Conservation (phyloP, 35 echinoderm and acorn worm genomes). For the Anneissia japonica region DNA sequence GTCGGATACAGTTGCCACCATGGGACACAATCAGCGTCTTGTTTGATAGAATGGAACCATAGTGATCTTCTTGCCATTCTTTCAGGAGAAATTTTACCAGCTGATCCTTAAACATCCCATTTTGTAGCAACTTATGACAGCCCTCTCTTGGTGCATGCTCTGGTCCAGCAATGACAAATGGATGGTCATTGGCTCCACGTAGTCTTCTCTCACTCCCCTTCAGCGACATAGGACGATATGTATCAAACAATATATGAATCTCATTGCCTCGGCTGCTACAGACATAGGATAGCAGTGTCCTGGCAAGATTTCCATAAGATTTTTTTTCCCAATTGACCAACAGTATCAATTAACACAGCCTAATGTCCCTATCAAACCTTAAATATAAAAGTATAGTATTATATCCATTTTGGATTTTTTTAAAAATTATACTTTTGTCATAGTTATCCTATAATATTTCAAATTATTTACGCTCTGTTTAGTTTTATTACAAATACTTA, state of each 20-base stretch:
- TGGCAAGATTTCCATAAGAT: background rate
- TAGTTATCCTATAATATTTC: no score
- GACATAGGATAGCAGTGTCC: background rate
- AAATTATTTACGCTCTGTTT: no score
- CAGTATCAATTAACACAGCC: no score
- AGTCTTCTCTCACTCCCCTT: constrained; percentile 47
- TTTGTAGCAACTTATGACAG: constrained; percentile 17
- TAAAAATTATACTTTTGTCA: no score
- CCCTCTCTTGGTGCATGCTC: constrained; percentile 37
- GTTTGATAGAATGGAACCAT: constrained; percentile 32
- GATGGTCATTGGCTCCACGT: constrained; percentile 28
- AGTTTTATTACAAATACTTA: no score
- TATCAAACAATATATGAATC: constrained; percentile 45
- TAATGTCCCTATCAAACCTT: no score
- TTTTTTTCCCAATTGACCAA: background rate
- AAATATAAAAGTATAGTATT: no score
- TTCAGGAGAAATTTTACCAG: constrained; percentile 41
- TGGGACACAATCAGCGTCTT: constrained; percentile 33
- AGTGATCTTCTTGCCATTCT: constrained; percentile 48
- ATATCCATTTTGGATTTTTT: no score
- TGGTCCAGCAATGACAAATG: constrained; percentile 37
- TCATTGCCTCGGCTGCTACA: constrained; percentile 26
- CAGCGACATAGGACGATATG: constrained; percentile 13
- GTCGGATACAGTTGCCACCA: constrained; percentile 40
- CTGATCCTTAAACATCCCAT: constrained; percentile 41